Evolutionary conservation across 2,113 vertebrate genomes (phyloP).

Genomic region (Sprattus sprattus): DNA sequence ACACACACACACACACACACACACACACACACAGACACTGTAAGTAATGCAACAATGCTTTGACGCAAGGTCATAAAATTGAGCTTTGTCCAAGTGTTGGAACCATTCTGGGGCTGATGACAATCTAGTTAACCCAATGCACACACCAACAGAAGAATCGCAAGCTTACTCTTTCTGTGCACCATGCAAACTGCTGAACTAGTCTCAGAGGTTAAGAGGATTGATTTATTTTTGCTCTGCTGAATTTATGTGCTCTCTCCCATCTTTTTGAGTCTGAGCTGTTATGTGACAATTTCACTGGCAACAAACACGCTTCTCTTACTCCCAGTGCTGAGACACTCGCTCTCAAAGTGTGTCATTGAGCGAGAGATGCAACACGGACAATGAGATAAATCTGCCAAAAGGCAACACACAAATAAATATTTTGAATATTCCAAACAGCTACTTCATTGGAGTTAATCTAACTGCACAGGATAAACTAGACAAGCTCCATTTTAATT

Average conservation of each 20-base stretch:
- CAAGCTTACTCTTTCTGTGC: neutral
- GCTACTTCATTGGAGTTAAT: neutral
- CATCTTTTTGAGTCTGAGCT: neutral
- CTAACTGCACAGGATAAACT: neutral
- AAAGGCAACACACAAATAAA: neutral
- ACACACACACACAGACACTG: neutral
- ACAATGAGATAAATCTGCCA: too few relatives aligned
- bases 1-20: slow-evolving; percentile 7
- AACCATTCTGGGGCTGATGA: slow-evolving; percentile 35
- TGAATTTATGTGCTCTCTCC: neutral
- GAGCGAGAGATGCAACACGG: neutral
- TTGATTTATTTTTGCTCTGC: neutral
- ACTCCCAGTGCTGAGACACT: neutral
- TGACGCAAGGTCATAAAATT: slow-evolving; percentile 62
- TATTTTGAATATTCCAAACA: neutral
- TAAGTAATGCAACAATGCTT: slow-evolving; percentile 56
- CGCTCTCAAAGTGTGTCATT: neutral
- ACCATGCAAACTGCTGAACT: neutral
- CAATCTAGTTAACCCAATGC: neutral
- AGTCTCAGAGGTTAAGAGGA: neutral
- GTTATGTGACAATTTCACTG: neutral
- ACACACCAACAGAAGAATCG: neutral
- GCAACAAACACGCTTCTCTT: neutral
- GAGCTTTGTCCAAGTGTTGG: slow-evolving; percentile 46
- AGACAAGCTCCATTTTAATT: neutral